Evolutionary conservation across 2,888 invertebrate genomes (phyloP).

Genomic region (Epistrophella euchroma): DNA sequence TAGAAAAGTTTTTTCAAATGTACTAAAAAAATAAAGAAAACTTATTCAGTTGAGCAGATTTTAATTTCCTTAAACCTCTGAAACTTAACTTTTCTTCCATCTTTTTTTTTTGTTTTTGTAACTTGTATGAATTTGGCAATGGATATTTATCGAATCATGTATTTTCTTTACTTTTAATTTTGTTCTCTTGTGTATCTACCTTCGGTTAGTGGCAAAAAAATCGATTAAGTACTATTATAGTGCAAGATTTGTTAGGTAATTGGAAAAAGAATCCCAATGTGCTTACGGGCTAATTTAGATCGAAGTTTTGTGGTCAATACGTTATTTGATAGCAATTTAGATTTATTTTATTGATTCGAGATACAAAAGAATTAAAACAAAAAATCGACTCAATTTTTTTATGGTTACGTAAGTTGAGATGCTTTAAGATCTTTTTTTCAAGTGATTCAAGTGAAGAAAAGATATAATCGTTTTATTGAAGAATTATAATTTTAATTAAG

Average conservation of each 20-base stretch:
- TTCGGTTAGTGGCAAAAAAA: not conserved
- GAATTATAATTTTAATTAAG: too few species aligned
- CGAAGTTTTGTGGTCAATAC: slow-evolving; percentile 12
- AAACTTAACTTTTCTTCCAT: not conserved
- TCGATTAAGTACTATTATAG: slow-evolving; percentile 33
- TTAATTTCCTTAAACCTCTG: slow-evolving; percentile 59
- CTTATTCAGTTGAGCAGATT: slow-evolving; percentile 58
- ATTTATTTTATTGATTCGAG: not conserved
- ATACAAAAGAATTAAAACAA: not conserved
- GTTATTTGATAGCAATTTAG: slow-evolving; percentile 17
- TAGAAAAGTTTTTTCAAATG: not conserved
- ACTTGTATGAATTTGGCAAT: slow-evolving; percentile 17
- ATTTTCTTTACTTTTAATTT: slow-evolving; percentile 1
- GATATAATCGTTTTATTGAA: too few species aligned
- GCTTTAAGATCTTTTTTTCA: not conserved
- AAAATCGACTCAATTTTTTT: not conserved
- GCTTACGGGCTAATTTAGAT: slow-evolving; percentile 24
- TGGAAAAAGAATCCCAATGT: slow-evolving; percentile 1
- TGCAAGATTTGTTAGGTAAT: slow-evolving; percentile 30
- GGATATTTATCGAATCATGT: slow-evolving; percentile 13
- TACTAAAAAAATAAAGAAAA: slow-evolving; percentile 1
- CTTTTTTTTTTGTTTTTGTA: slow-evolving; percentile 11
- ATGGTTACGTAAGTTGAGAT: not conserved
- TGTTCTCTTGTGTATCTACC: not conserved
- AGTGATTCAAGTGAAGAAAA: too few species aligned